Evolutionary conservation across 2,888 invertebrate species (phyloP).

Genomic region (Ecdyonurus torrentis): DNA sequence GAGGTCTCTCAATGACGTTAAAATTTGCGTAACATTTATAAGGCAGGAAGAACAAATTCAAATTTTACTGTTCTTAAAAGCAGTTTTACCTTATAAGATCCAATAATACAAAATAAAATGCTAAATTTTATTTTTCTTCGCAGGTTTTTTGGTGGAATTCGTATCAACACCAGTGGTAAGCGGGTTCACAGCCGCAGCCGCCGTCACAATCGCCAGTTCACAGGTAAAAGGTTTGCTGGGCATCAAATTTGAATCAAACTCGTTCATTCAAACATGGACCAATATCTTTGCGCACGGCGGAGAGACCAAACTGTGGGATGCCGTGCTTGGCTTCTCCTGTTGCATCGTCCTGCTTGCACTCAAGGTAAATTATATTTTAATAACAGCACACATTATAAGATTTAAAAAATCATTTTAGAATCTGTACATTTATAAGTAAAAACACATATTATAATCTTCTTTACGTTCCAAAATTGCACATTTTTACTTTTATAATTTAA

Average conservation of each 20-base stretch:
- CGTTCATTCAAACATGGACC: constrained; percentile 40
- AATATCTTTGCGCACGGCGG: constrained; percentile 35
- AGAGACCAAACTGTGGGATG: constrained; percentile 38
- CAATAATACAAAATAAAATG: too few relatives aligned
- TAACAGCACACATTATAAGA: too few relatives aligned
- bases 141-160: constrained; percentile 56
- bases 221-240: constrained; percentile 55
- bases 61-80: too few relatives aligned
- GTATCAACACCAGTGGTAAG: constrained; percentile 57
- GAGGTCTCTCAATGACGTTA: too few relatives aligned
- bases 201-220: constrained; percentile 53
- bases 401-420: background rate
- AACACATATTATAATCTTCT: background rate
- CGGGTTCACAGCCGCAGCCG: constrained; percentile 60
- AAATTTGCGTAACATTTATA: too few relatives aligned
- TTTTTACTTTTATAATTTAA: background rate
- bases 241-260: constrained; percentile 39
- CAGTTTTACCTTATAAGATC: too few relatives aligned
- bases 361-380: constrained; percentile 30
- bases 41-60: too few relatives aligned
- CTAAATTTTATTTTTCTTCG: too few relatives aligned
- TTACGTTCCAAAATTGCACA: too few relatives aligned
- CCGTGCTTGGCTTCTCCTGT: constrained; percentile 42
- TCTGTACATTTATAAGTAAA: background rate
- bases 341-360: constrained; percentile 39